Percentiles rank a stretch among this genome's conserved stretches.
Conservation (phyloP, 2,888 invertebrate genomes). For the Mesochorus sp. region DNA sequence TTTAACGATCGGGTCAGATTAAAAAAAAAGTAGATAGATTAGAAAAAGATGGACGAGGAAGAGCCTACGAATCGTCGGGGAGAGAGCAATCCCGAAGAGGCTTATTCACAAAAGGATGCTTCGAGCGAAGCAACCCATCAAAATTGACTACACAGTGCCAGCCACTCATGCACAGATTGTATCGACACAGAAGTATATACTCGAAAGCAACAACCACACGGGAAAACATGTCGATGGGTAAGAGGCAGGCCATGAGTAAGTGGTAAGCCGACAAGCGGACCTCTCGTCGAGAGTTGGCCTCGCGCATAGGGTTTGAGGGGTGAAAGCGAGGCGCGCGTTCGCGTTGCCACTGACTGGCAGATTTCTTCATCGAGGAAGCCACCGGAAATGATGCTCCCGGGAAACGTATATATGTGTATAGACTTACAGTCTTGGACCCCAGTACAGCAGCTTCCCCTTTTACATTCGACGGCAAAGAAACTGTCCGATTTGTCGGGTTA, state of each 20-base stretch:
- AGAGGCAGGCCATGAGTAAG: conserved; percentile 70
- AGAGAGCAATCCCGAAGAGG: not conserved
- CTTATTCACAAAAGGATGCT: not conserved
- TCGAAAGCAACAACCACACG: conserved; percentile 46
- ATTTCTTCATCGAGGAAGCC: conserved; percentile 81
- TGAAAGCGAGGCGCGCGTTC: conserved; percentile 64
- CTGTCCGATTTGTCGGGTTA: conserved; percentile 68
- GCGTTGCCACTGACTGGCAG: conserved; percentile 80
- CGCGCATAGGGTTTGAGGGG: not conserved
- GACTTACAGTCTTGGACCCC: not conserved
- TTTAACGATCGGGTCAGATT: too few relatives aligned
- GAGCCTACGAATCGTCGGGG: not conserved
- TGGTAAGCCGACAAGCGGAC: conserved; percentile 65
- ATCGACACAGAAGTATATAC: not conserved
- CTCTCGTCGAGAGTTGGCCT: conserved; percentile 14
- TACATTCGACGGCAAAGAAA: conserved; percentile 66
- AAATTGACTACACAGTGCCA: not conserved
- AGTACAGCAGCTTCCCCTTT: not conserved
- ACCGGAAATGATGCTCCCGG: conserved; percentile 80
- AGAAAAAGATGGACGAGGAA: not conserved
- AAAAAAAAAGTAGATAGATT: too few relatives aligned
- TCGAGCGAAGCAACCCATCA: not conserved
- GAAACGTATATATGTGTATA: conserved; percentile 19
- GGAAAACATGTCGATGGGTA: conserved; percentile 75
- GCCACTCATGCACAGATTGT: conserved; percentile 10